These are phyloP conservation scores for Acanthacorydalis orientalis DNA, from an alignment of 2,888 invertebrate species.

Conservation along the genomic window DNA sequence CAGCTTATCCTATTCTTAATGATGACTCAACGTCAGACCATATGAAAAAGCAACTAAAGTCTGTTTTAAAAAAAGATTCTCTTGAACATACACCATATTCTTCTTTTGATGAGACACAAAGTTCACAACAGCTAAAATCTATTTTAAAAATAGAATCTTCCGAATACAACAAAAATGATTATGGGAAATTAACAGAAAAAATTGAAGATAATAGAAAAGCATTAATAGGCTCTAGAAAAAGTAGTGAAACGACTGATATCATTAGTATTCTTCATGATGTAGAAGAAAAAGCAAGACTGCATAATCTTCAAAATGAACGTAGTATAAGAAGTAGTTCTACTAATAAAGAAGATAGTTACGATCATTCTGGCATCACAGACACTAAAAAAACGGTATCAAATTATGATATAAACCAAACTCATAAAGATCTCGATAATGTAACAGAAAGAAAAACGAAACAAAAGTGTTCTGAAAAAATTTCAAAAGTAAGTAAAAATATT, in stretches of 20 bases:
- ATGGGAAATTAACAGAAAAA: neutral
- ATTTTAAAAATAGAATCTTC: conserved; percentile 16
- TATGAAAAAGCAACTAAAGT: conserved; percentile 10
- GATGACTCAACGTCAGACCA: conserved; percentile 4
- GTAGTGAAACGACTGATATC: conserved; percentile 4
- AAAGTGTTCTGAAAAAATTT: neutral
- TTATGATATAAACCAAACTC: too few relatives aligned
- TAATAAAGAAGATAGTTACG: neutral
- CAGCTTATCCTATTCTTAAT: conserved; percentile 25
- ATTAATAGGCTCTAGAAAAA: conserved; percentile 7
- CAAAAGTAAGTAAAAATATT: neutral
- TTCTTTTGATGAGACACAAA: conserved; percentile 8
- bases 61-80: conserved; percentile 11
- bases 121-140: conserved; percentile 13
- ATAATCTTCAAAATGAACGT: neutral
- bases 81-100: neutral
- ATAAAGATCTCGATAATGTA: neutral
- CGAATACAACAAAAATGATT: conserved; percentile 7
- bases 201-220: conserved; percentile 7
- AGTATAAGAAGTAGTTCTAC: neutral
- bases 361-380: neutral
- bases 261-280: neutral
- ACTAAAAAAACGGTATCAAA: neutral
- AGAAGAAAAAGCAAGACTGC: neutral
- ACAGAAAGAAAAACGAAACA: neutral